phyloP scores from a whole-genome alignment of 1,140 invertebrate species.

The Pentalonia nigronervosa region DNA sequence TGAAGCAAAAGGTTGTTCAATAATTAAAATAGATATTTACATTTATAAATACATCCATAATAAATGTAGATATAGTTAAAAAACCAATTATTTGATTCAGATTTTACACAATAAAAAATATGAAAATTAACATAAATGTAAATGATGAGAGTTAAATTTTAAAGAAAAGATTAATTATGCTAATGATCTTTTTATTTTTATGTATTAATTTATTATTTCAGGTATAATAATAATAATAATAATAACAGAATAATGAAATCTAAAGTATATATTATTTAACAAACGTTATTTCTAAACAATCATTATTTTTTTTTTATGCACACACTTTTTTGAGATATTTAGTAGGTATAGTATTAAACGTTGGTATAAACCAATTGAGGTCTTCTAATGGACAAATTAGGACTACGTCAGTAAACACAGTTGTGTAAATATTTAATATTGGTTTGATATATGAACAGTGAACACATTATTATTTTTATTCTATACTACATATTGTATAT shows the following conservation, averaged over 20 bases:
- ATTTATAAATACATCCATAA: background rate
- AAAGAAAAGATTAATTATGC: background rate
- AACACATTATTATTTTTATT: background rate
- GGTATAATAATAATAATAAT: background rate
- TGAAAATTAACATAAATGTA: background rate
- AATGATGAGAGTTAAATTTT: background rate
- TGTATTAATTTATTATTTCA: background rate
- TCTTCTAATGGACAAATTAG: background rate
- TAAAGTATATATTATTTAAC: background rate
- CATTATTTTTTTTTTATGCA: background rate
- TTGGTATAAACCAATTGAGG: background rate
- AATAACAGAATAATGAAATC: background rate
- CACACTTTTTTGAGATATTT: background rate
- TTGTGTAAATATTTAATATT: background rate
- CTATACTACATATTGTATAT: background rate
- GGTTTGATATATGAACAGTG: background rate
- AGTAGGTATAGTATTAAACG: background rate
- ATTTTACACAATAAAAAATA: background rate
- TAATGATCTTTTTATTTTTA: background rate
- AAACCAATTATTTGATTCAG: background rate
- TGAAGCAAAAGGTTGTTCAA: background rate
- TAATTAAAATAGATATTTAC: background rate
- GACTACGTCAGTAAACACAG: background rate
- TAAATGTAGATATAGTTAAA: background rate
- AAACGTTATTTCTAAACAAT: background rate